A percentile compares a stretch with the other conserved stretches of the same genome.
Evolutionary conservation across 2,797 vertebrate genomes (phyloP).

Genomic region (Emys orbicularis): DNA sequence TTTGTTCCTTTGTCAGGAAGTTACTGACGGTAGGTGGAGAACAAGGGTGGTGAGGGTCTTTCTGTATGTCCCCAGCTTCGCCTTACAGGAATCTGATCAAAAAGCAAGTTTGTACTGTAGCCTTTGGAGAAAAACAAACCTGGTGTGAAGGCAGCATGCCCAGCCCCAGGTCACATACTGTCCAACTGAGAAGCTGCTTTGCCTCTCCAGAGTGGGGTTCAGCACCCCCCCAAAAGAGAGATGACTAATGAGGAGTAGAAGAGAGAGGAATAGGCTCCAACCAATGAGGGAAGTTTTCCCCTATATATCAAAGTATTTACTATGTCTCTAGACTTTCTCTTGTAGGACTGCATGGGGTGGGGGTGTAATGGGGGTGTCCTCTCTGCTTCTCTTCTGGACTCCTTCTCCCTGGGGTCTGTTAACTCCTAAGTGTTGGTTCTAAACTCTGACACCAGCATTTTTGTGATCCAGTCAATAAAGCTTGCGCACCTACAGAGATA

Average conservation of each 20-base stretch:
- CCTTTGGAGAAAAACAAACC: background rate
- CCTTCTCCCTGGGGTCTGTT: background rate
- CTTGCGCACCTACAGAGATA: conserved; percentile 19
- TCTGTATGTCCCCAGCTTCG: fast-evolving
- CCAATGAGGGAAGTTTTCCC: background rate
- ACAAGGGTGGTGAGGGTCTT: background rate
- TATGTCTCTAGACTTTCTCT: too few relatives aligned
- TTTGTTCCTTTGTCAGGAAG: background rate
- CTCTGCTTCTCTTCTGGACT: background rate
- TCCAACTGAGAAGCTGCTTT: background rate
- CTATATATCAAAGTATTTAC: background rate
- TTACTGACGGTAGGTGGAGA: background rate
- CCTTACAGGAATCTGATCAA: background rate
- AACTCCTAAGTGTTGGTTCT: background rate
- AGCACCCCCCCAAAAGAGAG: background rate
- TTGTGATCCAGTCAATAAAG: background rate
- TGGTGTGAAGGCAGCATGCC: background rate
- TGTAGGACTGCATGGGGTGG: fast-evolving
- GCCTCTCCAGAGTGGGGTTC: background rate
- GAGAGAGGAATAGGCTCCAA: background rate
- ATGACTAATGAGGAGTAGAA: background rate
- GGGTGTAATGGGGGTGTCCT: background rate
- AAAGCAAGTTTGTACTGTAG: background rate
- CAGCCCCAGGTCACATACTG: too few relatives aligned
- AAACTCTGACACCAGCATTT: background rate